phyloP scores from a whole-genome alignment of 2,888 invertebrate genomes.

The Catonia carolina region DNA sequence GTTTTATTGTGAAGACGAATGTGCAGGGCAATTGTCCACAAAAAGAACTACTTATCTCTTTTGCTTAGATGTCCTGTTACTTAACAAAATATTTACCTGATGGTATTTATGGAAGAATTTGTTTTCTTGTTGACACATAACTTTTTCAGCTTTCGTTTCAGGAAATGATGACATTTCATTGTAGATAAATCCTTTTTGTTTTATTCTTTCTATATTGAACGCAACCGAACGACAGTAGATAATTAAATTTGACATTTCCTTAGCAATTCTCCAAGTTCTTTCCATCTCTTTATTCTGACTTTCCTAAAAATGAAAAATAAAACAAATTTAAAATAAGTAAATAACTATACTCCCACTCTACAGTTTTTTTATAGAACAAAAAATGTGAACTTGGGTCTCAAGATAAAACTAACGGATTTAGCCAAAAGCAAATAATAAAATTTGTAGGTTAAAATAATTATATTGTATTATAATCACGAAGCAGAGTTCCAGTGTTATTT shows the following conservation, averaged over 20 bases:
- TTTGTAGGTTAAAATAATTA: no score
- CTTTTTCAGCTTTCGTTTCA: constrained; percentile 90
- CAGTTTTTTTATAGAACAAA: no score
- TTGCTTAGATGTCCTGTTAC: no score
- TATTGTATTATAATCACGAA: no score
- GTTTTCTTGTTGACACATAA: constrained; percentile 72
- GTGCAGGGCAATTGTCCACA: no score
- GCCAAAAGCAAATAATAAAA: background rate
- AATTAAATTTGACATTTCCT: constrained; percentile 94
- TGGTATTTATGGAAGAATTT: constrained; percentile 73
- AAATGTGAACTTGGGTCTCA: no score
- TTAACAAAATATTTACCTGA: no score
- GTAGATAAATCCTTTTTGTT: constrained; percentile 64
- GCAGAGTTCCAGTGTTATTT: no score
- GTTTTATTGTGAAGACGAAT: no score
- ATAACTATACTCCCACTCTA: no score
- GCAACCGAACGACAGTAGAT: constrained; percentile 89
- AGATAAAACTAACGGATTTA: background rate
- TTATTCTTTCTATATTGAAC: constrained; percentile 68
- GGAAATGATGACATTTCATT: constrained; percentile 98
- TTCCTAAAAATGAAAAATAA: constrained; percentile 46
- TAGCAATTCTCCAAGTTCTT: constrained; percentile 82
- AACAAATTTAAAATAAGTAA: background rate
- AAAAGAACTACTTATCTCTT: no score
- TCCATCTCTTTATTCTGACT: constrained; percentile 81